Conservation (phyloP, 2,888 invertebrate species). For the Thelaira solivaga region DNA sequence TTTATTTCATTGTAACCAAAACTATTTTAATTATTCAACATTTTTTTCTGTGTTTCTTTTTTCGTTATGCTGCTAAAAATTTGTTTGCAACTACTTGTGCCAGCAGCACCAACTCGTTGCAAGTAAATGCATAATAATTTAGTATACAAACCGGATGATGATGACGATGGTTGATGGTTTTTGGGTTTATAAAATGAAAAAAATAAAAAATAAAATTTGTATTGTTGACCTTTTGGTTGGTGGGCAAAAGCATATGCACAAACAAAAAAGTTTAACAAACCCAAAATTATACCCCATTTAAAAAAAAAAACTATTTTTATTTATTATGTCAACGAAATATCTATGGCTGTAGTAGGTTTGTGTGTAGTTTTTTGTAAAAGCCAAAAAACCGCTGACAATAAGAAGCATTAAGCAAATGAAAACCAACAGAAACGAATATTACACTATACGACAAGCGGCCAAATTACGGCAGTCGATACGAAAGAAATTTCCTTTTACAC, state of each 20-base stretch:
- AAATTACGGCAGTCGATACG: too few species aligned
- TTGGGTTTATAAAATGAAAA: neutral
- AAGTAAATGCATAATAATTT: slow-evolving; percentile 20
- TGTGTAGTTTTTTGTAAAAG: too few species aligned
- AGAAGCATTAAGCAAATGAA: slow-evolving; percentile 33
- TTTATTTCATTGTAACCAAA: too few species aligned
- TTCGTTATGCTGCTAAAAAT: too few species aligned
- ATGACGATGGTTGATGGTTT: too few species aligned
- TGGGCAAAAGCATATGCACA: slow-evolving; percentile 27
- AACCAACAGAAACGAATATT: slow-evolving; percentile 10
- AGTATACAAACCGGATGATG: neutral
- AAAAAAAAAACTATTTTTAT: slow-evolving; percentile 27
- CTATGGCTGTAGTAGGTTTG: neutral
- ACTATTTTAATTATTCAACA: too few species aligned
- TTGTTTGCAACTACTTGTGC: neutral
- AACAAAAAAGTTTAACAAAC: slow-evolving; percentile 28
- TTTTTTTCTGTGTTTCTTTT: too few species aligned
- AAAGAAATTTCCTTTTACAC: too few species aligned
- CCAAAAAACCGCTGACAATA: slow-evolving; percentile 31
- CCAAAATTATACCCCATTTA: slow-evolving; percentile 30
- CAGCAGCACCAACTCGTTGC: too few species aligned
- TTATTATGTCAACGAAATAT: slow-evolving; percentile 29
- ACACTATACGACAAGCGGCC: too few species aligned
- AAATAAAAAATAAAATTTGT: neutral
- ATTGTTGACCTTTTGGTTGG: slow-evolving; percentile 50